These are phyloP conservation scores for Frankliniella intonsa DNA, from an alignment of 2,888 invertebrate species.

Conservation along the genomic window DNA sequence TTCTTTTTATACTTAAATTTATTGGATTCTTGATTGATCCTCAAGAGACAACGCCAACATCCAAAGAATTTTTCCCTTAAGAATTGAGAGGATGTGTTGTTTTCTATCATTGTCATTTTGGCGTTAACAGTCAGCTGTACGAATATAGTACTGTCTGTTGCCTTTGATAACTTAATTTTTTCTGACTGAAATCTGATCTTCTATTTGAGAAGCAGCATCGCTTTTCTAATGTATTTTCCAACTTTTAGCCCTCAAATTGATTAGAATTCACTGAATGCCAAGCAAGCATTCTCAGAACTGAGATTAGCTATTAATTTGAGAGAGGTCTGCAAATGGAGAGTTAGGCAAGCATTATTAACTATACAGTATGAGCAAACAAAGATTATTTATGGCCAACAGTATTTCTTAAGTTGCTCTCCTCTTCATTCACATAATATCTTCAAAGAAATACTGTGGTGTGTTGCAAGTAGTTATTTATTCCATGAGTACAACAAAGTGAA, in stretches of 20 bases:
- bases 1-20: no score
- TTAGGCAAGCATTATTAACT: no score
- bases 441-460: not conserved
- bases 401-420: not conserved
- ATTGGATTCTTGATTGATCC: no score
- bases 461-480: slow-evolving; percentile 13
- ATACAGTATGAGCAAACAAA: no score
- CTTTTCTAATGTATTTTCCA: not conserved
- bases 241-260: no score
- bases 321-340: no score
- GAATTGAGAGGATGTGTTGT: not conserved
- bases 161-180: slow-evolving; percentile 7
- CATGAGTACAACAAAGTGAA: slow-evolving; percentile 8
- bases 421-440: not conserved
- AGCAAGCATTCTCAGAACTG: no score
- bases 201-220: not conserved
- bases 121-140: not conserved
- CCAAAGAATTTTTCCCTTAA: no score
- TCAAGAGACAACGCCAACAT: no score
- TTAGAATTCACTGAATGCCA: no score
- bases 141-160: not conserved
- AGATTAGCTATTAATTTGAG: no score
- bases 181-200: slow-evolving; percentile 7
- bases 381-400: not conserved
- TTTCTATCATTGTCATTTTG: not conserved